Percentiles rank a stretch among this genome's conserved stretches.
Conservation (phyloP, 2,888 invertebrate genomes). For the Agrilus biguttatus region DNA sequence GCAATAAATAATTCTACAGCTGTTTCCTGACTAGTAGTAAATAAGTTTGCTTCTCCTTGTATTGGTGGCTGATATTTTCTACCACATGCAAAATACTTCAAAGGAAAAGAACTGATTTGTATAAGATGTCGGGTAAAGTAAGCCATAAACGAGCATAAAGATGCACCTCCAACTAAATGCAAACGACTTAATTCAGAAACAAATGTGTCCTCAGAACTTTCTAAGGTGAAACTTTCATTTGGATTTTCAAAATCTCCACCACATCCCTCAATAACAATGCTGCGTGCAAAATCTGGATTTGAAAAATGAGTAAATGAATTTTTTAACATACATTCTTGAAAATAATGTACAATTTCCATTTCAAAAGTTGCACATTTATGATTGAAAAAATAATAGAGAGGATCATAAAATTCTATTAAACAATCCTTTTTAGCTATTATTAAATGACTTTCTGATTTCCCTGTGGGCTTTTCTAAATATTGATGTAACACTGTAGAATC, state of each 20-base stretch:
- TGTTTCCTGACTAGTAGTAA: constrained; percentile 54
- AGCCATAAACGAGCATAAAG: constrained; percentile 58
- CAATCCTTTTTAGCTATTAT: constrained; percentile 38
- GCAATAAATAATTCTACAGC: constrained; percentile 52
- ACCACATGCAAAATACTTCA: constrained; percentile 56
- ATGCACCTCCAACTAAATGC: constrained; percentile 63
- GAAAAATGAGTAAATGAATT: constrained; percentile 48
- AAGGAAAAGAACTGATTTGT: constrained; percentile 45
- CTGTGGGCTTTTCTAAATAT: constrained; percentile 19
- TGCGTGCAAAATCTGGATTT: constrained; percentile 66
- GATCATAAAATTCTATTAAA: constrained; percentile 43
- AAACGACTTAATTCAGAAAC: constrained; percentile 40
- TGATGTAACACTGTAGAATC: constrained; percentile 19
- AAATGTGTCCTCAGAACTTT: constrained; percentile 39
- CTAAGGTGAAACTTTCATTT: constrained; percentile 42
- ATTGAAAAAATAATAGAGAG: constrained; percentile 45
- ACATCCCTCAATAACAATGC: constrained; percentile 60
- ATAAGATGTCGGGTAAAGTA: constrained; percentile 55
- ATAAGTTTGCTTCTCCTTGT: constrained; percentile 34
- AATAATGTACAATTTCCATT: constrained; percentile 40
- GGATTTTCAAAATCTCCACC: constrained; percentile 43
- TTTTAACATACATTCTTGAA: constrained; percentile 31
- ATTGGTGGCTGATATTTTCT: constrained; percentile 46
- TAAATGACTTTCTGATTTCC: constrained; percentile 35
- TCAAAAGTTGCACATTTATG: constrained; percentile 61